These are phyloP conservation scores for Drosophila rufa DNA, from an alignment of 1,140 invertebrate genomes.

Conservation along the genomic window DNA sequence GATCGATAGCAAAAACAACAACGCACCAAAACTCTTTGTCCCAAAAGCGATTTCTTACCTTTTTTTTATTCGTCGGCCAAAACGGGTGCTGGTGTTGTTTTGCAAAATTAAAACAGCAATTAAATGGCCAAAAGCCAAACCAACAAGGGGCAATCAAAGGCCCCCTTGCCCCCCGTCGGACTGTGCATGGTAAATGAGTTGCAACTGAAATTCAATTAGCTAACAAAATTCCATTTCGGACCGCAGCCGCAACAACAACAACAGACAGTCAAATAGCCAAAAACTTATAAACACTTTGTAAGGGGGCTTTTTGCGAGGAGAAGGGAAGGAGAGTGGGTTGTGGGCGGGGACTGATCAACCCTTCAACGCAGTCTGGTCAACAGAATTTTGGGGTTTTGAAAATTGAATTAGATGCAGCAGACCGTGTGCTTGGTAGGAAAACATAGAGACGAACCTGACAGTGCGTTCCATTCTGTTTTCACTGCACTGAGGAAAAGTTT, in stretches of 20 bases:
- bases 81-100: slow-evolving; percentile 44
- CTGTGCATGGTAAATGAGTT: slow-evolving; percentile 81
- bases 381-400: slow-evolving; percentile 81
- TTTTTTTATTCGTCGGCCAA: slow-evolving; percentile 33
- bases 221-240: slow-evolving; percentile 82
- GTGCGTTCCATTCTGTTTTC: slow-evolving; percentile 5
- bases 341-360: slow-evolving; percentile 30
- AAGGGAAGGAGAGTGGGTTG: neutral
- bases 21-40: slow-evolving; percentile 43
- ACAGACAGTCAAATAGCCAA: slow-evolving; percentile 61
- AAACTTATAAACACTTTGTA: slow-evolving; percentile 79
- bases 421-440: slow-evolving; percentile 58
- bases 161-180: slow-evolving; percentile 10
- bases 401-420: slow-evolving; percentile 83
- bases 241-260: slow-evolving; percentile 54
- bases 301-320: neutral
- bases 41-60: slow-evolving; percentile 42
- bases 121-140: slow-evolving; percentile 81
- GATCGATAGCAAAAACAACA: slow-evolving; percentile 50
- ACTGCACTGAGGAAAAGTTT: neutral
- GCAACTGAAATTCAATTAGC: slow-evolving; percentile 84
- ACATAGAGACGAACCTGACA: slow-evolving; percentile 39
- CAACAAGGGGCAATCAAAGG: slow-evolving; percentile 34
- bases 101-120: slow-evolving; percentile 79
- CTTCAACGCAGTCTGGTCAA: slow-evolving; percentile 80